Evolutionary conservation across 2,113 vertebrate species (phyloP), one percentile per base, ranked within the genome.

Genomic region (Lophura nycthemera): DNA sequence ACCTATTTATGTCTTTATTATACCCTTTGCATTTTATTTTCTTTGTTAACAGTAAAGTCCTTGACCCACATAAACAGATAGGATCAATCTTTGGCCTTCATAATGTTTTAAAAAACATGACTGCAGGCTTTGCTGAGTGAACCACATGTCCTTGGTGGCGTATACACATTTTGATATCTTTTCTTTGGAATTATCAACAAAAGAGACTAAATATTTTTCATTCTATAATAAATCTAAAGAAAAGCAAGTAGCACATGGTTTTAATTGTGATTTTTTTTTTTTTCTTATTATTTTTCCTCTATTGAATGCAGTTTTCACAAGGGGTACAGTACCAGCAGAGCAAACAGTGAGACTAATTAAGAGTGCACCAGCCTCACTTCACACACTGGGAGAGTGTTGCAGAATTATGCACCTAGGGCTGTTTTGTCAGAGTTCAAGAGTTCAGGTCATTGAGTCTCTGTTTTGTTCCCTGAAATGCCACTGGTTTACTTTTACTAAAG

Each of bases 1-100:
- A 36, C 67, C 64, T 90, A 75, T 86, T 30, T 45, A 29, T 54
- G 8, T 59, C 54, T 60, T 92, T 92, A 43, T 81, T 69, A 45
- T 66, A 66, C 38, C 10, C 8, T 76, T 67, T 65, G 6, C 16
- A 66, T 69, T 88, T 93, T 47, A 45, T 76, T 89, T 83, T 12
- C 32, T 59, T 82, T 86, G 43, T 88, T 52, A 79, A 45, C 14
- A 34, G 12, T 52, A 27, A 90, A 87, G 12, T 40, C 77, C n/a
- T 81, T 86, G 36, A 83, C 40, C 27, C 22, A 75, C 0, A 43
- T 84, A 91, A 93, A 78, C 13, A 47, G 24, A 36, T 14, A 43
- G 11, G 24, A 47, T 38, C 2, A 10, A 63, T 56, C 45, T 75
- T 67, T 78, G 52, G 10, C 20, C 30, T 67, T 80, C 29, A 29